phyloP scores from a whole-genome alignment of 1,140 invertebrate species.

The Drosophila orena region DNA sequence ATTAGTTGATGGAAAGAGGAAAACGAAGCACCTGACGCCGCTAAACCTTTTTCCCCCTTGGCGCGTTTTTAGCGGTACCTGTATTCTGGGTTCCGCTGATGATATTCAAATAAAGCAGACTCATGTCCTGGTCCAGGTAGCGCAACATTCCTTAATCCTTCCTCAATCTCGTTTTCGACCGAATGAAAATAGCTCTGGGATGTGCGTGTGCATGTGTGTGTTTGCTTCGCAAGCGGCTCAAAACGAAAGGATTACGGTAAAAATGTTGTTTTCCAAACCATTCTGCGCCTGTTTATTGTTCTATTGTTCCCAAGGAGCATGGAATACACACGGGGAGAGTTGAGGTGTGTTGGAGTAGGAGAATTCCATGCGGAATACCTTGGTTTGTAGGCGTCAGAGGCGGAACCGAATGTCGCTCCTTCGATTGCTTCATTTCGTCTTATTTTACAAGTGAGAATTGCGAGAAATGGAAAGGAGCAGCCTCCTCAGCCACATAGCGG shows the following conservation, averaged over 20 bases:
- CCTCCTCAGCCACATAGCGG: constrained; percentile 54
- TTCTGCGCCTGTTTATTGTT: constrained; percentile 50
- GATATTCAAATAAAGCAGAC: constrained; percentile 73
- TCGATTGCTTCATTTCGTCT: constrained; percentile 67
- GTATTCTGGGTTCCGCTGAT: constrained; percentile 6
- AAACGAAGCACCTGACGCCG: constrained; percentile 53
- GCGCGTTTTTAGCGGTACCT: constrained; percentile 27
- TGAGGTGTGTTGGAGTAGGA: constrained; percentile 6
- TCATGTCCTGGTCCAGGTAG: constrained; percentile 53
- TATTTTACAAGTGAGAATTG: constrained; percentile 68
- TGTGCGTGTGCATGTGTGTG: constrained; percentile 28
- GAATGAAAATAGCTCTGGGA: constrained; percentile 63
- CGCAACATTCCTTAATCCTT: constrained; percentile 67
- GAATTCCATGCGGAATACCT: constrained; percentile 8
- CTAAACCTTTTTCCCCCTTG: constrained; percentile 37
- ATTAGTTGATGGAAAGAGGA: constrained; percentile 4
- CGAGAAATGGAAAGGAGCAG: constrained; percentile 77
- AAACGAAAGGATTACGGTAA: constrained; percentile 83
- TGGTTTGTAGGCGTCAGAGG: constrained; percentile 59
- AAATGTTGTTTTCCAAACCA: constrained; percentile 60
- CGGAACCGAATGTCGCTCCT: constrained; percentile 58
- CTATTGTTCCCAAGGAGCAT: constrained; percentile 45
- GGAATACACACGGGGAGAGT: background rate
- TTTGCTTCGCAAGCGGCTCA: constrained; percentile 75
- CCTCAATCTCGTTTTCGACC: constrained; percentile 77